phyloP scores from a whole-genome alignment of 2,888 invertebrate genomes.

The Drosophila macrospina region DNA sequence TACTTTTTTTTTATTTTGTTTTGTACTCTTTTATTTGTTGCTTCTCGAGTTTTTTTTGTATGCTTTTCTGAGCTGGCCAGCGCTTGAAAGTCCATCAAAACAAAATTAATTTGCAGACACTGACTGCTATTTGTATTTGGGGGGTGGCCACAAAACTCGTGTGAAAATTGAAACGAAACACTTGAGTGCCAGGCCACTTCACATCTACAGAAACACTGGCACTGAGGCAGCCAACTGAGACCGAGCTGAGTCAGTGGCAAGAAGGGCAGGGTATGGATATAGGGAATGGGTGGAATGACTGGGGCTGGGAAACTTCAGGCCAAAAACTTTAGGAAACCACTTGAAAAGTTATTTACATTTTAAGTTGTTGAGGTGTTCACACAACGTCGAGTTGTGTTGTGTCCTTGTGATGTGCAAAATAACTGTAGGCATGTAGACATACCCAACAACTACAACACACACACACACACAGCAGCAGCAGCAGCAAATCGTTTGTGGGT shows the following conservation, averaged over 20 bases:
- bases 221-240: slow-evolving; percentile 41
- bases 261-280: neutral
- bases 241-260: neutral
- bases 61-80: slow-evolving; percentile 22
- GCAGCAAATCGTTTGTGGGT: slow-evolving; percentile 34
- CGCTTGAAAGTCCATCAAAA: slow-evolving; percentile 78
- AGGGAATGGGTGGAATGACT: neutral
- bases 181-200: slow-evolving; percentile 72
- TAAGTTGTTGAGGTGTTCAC: slow-evolving; percentile 81
- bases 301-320: slow-evolving; percentile 60
- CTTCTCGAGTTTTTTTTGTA: neutral
- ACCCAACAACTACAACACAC: slow-evolving; percentile 22
- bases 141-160: slow-evolving; percentile 59
- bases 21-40: slow-evolving; percentile 7
- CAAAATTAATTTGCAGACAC: slow-evolving; percentile 76
- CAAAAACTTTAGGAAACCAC: slow-evolving; percentile 80
- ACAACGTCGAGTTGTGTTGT: slow-evolving; percentile 79
- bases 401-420: slow-evolving; percentile 79
- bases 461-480: slow-evolving; percentile 6
- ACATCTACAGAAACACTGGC: slow-evolving; percentile 52
- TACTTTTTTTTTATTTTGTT: slow-evolving; percentile 13
- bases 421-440: slow-evolving; percentile 69
- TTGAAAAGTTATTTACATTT: slow-evolving; percentile 80
- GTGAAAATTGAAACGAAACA: slow-evolving; percentile 79
- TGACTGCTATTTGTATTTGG: slow-evolving; percentile 72